Percentiles rank a stretch among this genome's conserved stretches.
Evolutionary conservation across 2,113 vertebrate species (phyloP).

Genomic region (Colius striatus): DNA sequence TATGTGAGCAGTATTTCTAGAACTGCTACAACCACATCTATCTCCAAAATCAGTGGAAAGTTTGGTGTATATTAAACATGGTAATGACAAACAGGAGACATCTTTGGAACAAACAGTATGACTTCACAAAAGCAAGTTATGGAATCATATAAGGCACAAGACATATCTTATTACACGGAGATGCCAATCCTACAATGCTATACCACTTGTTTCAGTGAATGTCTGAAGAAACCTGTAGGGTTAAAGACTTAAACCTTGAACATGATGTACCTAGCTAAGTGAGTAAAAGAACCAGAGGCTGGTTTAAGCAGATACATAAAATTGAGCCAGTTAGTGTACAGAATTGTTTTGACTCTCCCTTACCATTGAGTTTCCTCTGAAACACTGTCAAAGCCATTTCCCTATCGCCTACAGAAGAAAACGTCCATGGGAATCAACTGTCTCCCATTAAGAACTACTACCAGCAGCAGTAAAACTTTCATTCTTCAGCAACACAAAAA

Average conservation of each 20-base stretch:
- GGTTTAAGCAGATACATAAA: background rate
- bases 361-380: background rate
- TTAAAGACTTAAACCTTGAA: background rate
- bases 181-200: background rate
- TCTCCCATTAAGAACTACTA: background rate
- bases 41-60: background rate
- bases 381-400: background rate
- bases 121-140: background rate
- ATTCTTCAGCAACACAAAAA: background rate
- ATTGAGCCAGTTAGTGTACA: background rate
- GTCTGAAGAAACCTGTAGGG: background rate
- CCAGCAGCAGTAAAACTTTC: background rate
- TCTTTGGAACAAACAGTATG: rapidly evolving
- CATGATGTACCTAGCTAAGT: background rate
- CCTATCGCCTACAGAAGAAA: background rate
- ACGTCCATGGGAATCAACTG: background rate
- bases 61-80: background rate
- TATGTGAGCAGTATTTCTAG: background rate
- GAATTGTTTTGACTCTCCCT: background rate
- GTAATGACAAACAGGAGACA: background rate
- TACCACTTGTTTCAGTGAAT: background rate
- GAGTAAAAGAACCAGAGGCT: background rate
- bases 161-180: background rate
- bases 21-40: background rate
- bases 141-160: rapidly evolving